Evolutionary conservation across 2,797 vertebrate genomes (phyloP).

Genomic region (Danio albolineatus): DNA sequence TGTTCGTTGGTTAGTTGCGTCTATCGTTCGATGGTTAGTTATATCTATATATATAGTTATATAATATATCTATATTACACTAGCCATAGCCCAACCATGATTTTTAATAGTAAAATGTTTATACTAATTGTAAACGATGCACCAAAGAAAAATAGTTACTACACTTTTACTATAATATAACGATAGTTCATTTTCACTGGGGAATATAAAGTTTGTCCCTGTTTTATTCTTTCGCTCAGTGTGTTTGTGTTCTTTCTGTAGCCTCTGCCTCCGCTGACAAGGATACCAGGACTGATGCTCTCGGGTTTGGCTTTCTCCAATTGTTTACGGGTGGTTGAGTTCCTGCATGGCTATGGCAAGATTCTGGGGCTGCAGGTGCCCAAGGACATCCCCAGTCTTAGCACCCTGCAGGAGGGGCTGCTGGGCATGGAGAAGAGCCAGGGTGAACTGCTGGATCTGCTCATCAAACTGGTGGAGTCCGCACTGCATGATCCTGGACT

Average conservation of each 20-base stretch:
- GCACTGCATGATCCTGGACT: constrained; percentile 91
- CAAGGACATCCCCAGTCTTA: constrained; percentile 90
- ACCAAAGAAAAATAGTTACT: too few relatives aligned
- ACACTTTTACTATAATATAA: too few relatives aligned
- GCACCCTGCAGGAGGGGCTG: constrained; percentile 90
- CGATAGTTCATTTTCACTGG: too few relatives aligned
- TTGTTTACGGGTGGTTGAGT: constrained; percentile 91
- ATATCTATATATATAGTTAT: too few relatives aligned
- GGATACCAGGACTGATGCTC: constrained; percentile 88
- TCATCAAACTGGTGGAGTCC: constrained; percentile 86
- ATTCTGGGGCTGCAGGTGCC: constrained; percentile 88
- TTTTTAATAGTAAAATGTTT: too few relatives aligned
- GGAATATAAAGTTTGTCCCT: too few relatives aligned
- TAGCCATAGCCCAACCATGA: too few relatives aligned
- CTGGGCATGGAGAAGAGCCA: constrained; percentile 85
- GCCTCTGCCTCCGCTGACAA: constrained; percentile 88
- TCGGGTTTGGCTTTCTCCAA: constrained; percentile 88
- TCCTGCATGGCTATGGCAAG: constrained; percentile 92
- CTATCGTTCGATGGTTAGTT: too few relatives aligned
- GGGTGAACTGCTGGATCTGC: constrained; percentile 87
- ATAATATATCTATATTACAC: too few relatives aligned
- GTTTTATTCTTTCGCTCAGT: background rate
- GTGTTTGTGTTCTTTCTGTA: constrained; percentile 64
- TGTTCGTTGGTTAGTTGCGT: too few relatives aligned
- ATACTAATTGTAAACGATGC: too few relatives aligned